phyloP scores from a whole-genome alignment of 2,797 vertebrate genomes.

The Holocentrus rufus region DNA sequence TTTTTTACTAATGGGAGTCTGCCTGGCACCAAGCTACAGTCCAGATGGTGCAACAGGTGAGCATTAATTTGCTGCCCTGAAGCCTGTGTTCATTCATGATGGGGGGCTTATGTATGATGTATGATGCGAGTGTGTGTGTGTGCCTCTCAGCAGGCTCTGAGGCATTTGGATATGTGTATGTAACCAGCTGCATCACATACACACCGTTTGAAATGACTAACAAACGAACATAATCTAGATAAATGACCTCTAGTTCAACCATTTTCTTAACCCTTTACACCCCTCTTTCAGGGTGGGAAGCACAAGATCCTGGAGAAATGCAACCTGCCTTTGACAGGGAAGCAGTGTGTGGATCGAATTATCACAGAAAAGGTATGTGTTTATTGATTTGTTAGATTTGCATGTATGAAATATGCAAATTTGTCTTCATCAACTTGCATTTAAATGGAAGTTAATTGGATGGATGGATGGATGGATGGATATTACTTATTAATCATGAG shows the following conservation, averaged over 20 bases:
- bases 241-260: neutral
- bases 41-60: slow-evolving; percentile 80
- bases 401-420: slow-evolving; percentile 10
- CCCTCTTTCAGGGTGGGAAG: slow-evolving; percentile 86
- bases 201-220: slow-evolving; percentile 7
- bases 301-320: slow-evolving; percentile 98
- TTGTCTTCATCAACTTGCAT: slow-evolving; percentile 1
- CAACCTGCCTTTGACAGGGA: slow-evolving; percentile 93
- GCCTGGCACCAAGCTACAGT: slow-evolving; percentile 63
- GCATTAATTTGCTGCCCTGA: slow-evolving; percentile 63
- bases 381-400: slow-evolving; percentile 16
- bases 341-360: slow-evolving; percentile 95
- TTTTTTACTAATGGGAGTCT: slow-evolving; percentile 64
- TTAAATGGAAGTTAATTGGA: slow-evolving; percentile 9
- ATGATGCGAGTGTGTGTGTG: slow-evolving; percentile 24
- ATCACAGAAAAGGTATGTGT: slow-evolving; percentile 95
- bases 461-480: slow-evolving; percentile 4
- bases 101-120: slow-evolving; percentile 18
- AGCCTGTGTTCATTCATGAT: slow-evolving; percentile 68
- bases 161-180: neutral
- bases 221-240: neutral
- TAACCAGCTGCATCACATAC: slow-evolving; percentile 31
- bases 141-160: neutral
- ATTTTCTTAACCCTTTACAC: neutral
- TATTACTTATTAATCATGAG: neutral